These are phyloP conservation scores for Sturnira hondurensis DNA, from an alignment of 2,113 vertebrate genomes.

Conservation along the genomic window DNA sequence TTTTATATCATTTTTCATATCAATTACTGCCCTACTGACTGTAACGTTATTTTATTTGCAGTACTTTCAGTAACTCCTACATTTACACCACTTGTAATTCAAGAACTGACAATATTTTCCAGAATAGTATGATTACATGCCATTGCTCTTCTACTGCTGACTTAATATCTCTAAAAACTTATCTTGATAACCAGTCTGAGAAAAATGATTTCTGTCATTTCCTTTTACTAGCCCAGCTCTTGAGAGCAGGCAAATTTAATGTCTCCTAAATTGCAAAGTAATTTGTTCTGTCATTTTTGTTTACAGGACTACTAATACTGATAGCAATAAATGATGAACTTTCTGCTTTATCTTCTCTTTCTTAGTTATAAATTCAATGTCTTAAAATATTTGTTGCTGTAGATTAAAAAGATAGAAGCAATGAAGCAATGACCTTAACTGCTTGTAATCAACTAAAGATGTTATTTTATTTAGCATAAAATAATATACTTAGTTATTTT, in stretches of 20 bases:
- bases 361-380: neutral
- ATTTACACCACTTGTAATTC: slow-evolving; percentile 16
- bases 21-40: neutral
- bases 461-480: slow-evolving; percentile 29
- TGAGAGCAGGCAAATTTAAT: neutral
- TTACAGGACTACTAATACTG: neutral
- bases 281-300: neutral
- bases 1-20: neutral
- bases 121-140: neutral
- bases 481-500: neutral
- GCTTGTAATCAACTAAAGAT: neutral
- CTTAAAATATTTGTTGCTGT: slow-evolving; percentile 10
- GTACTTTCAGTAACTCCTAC: neutral
- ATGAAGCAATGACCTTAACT: neutral
- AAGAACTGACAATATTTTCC: slow-evolving; percentile 21
- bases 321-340: neutral
- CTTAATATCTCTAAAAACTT: slow-evolving; percentile 16
- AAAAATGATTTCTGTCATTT: neutral
- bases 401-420: neutral
- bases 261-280: slow-evolving; percentile 12
- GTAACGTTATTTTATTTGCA: neutral
- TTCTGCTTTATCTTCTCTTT: slow-evolving; percentile 13
- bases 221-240: neutral
- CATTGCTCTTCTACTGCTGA: neutral
- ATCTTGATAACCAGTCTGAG: neutral